These are phyloP conservation scores for Misgurnus mizolepis DNA, from an alignment of 2,113 vertebrate genomes.

Conservation along the genomic window DNA sequence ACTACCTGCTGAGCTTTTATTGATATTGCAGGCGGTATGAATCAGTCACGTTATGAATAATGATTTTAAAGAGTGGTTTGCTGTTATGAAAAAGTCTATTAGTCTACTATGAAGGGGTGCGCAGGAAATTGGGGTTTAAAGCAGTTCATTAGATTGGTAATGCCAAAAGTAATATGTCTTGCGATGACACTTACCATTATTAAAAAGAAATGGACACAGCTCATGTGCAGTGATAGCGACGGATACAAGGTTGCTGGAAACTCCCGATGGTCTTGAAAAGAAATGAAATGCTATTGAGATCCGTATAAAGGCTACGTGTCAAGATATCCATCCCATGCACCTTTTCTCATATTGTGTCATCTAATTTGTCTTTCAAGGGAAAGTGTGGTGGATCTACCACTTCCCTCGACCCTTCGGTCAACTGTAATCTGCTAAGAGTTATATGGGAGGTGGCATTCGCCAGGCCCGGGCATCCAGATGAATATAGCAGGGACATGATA, in stretches of 20 bases:
- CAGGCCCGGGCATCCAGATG: conserved; percentile 37
- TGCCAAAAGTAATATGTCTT: neutral
- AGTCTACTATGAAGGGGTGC: neutral
- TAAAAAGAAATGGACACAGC: conserved; percentile 33
- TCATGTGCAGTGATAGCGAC: neutral
- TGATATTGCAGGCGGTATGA: conserved; percentile 49
- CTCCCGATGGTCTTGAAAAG: neutral
- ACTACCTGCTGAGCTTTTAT: conserved; percentile 44
- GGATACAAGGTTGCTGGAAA: neutral
- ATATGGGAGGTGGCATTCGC: conserved; percentile 36
- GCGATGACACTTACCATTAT: conserved; percentile 13
- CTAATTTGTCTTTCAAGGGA: conserved; percentile 41
- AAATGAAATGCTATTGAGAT: conserved; percentile 27
- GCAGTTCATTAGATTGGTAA: neutral
- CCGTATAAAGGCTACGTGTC: conserved; percentile 49
- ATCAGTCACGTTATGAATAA: conserved; percentile 46
- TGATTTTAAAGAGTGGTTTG: conserved; percentile 41
- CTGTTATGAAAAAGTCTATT: neutral
- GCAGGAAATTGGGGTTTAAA: conserved; percentile 31
- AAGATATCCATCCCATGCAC: conserved; percentile 17
- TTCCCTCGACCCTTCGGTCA: conserved; percentile 33
- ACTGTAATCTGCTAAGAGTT: conserved; percentile 46
- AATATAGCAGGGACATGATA: conserved; percentile 26
- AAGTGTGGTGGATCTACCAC: conserved; percentile 29
- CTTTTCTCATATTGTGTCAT: conserved; percentile 36